Percentiles rank a stretch among this genome's conserved stretches.
Evolutionary conservation across 2,888 invertebrate species (phyloP).

Genomic region (Dolomedes plantarius): DNA sequence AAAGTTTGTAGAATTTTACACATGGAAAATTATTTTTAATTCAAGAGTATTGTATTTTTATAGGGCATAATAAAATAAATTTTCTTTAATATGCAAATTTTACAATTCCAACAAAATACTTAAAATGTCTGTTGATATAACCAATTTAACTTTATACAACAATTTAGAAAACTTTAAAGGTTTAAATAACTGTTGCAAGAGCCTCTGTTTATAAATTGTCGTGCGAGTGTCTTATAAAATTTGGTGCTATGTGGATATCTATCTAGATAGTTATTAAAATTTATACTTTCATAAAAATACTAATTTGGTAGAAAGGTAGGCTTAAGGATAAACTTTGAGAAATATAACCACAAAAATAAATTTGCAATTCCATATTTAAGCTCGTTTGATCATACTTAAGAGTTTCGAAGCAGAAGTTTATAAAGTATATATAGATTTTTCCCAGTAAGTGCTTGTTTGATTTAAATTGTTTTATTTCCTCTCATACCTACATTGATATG

Average conservation of each 20-base stretch:
- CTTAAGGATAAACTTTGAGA: slow-evolving; percentile 21
- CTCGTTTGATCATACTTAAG: slow-evolving; percentile 30
- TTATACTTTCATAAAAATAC: slow-evolving; percentile 21
- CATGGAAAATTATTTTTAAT: too few species aligned
- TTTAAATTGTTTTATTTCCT: background rate
- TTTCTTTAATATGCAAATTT: too few species aligned
- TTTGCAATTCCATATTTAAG: slow-evolving; percentile 38
- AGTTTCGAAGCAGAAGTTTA: slow-evolving; percentile 28
- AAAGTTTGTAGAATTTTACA: too few species aligned
- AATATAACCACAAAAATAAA: slow-evolving; percentile 44
- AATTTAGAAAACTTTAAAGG: too few species aligned
- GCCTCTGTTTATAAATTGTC: background rate
- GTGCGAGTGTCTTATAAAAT: slow-evolving; percentile 18
- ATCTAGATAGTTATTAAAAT: background rate
- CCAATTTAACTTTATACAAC: too few species aligned
- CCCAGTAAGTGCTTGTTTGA: too few species aligned
- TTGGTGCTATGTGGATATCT: background rate
- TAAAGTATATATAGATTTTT: background rate
- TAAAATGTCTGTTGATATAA: too few species aligned
- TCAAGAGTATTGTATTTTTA: too few species aligned
- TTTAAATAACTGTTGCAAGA: too few species aligned
- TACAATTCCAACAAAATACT: too few species aligned
- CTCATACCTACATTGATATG: too few species aligned
- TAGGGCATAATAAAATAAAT: too few species aligned
- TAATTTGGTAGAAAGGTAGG: slow-evolving; percentile 27